Evolutionary conservation across 2,888 invertebrate genomes (phyloP), one percentile per base, ranked within the genome.

Genomic region (Metopia argyrocephala): DNA sequence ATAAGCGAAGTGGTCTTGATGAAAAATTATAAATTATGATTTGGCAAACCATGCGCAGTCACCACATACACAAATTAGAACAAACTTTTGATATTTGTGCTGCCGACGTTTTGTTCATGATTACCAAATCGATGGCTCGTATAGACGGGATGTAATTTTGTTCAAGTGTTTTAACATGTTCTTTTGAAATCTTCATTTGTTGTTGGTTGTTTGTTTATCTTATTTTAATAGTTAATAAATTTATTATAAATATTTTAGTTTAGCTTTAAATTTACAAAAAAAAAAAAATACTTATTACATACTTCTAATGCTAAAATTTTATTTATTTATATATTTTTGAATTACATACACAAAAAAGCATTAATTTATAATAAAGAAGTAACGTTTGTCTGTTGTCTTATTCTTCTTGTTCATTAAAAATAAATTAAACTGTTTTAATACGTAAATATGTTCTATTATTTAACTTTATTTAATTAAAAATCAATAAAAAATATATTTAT

Each of bases 311-410:
- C 20, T 75, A 76, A 61, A 68, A 62, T 59, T 61, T 76, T 54
- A 23, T 68, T 54, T 69, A 71, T 82, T 76, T 62, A 21, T 78
- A 18, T 31, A 75, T 79, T 70, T 52, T 61, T 61, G 25, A 56
- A 75, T 59, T 75, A 52, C 75, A 75, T 75, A 75, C 68, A 75
- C 74, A 66, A 75, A 75, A 64, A 75, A 71, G 74, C 74, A 38
- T 23, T 66, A 66, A 66, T 48, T 75, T n/a, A n/a, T n/a, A n/a
- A 66, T 65, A 74, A 38, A 50, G 38, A 56, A 23, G 21, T 52
- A 52, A 27, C 9, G 25, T 62, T 38, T 54, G 25, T 59, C n/a
- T 59, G 48, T 21, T 21, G 7, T 25, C 1, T 52, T 21, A 18
- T 25, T 2, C 38, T 54, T 21, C 21, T 12, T 27, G 64, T 57